These are phyloP conservation scores for Oceanites oceanicus DNA, from an alignment of 2,113 vertebrate species.

Conservation along the genomic window DNA sequence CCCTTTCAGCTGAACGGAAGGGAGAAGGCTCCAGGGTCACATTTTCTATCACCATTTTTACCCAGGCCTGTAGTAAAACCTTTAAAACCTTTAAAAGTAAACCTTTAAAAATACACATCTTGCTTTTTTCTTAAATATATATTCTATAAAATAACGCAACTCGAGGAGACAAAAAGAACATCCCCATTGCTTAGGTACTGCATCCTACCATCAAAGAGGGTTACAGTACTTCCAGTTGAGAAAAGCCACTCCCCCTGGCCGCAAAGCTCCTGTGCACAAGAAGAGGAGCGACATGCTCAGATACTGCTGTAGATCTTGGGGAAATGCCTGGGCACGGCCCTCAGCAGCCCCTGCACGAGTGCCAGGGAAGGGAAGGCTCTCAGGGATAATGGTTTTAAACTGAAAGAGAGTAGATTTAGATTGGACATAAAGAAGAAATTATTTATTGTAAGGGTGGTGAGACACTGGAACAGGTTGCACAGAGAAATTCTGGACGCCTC, in stretches of 20 bases:
- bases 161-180: neutral
- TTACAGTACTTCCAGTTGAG: constrained; percentile 11
- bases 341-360: neutral
- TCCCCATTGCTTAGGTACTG: neutral
- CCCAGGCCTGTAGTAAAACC: neutral
- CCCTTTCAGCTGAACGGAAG: neutral
- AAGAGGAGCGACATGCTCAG: neutral
- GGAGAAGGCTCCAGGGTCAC: neutral
- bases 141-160: constrained; percentile 68
- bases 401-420: neutral
- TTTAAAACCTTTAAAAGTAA: too few relatives aligned
- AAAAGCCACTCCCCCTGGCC: neutral
- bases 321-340: neutral
- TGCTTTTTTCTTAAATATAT: constrained; percentile 1
- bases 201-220: neutral
- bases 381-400: neutral
- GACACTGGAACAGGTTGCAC: neutral
- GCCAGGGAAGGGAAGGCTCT: neutral
- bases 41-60: neutral
- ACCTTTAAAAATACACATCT: constrained; percentile 22
- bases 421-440: neutral
- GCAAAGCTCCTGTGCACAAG: accelerated
- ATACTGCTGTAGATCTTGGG: neutral
- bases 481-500: neutral
- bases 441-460: neutral